Evolutionary conservation across 2,888 invertebrate species (phyloP), one percentile per base, ranked within the genome.

Genomic region (Marronus borbonicus): DNA sequence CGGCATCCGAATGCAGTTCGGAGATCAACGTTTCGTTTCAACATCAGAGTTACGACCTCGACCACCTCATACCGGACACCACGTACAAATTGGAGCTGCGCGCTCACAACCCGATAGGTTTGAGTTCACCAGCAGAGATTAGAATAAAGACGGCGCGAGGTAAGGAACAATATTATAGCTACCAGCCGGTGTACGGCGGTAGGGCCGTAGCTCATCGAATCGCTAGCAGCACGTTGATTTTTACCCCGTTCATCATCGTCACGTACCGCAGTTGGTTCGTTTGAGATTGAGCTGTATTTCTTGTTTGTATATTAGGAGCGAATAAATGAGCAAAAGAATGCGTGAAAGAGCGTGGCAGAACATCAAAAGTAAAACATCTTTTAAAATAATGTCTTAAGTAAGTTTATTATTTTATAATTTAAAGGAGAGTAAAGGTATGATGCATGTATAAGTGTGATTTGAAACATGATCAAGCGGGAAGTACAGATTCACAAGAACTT

Each of bases 41-140:
- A 83, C 92, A 93, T 78, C 92, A 93, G 76, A 91, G 89, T 80
- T 93, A 92, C 83, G 93, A 93, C 89, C 90, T 97, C 85, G 91
- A 91, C 80, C 89, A 91, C 17, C 91, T 98, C 24, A 90, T 90
- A 76, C 93, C 97, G 0, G 95, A 96, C 86, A 95, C 96, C 4
- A 93, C 92, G 82, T 98, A 98, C 90, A 93, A 92, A 85, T 93
- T 97, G 85, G 95, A 96, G 86, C 90, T 98, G 78, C 91, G 93
- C 82, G 98, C 97, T 64, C 95, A 94, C 88, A 98, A 98, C 88
- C 89, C 92, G 31, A 94, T 97, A 81, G 98, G 97, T 78, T 93
- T 90, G 89, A 96, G 97, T 85, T 90, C 92, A 79, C 94, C 96
- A 0, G 94, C 94, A 60, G 92, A 93, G 86, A 92, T 96, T 83